Percentiles rank a stretch among this genome's conserved stretches.
These are phyloP conservation scores for Tangara arthus DNA, from an alignment of 2,797 vertebrate genomes.

Conservation along the genomic window DNA sequence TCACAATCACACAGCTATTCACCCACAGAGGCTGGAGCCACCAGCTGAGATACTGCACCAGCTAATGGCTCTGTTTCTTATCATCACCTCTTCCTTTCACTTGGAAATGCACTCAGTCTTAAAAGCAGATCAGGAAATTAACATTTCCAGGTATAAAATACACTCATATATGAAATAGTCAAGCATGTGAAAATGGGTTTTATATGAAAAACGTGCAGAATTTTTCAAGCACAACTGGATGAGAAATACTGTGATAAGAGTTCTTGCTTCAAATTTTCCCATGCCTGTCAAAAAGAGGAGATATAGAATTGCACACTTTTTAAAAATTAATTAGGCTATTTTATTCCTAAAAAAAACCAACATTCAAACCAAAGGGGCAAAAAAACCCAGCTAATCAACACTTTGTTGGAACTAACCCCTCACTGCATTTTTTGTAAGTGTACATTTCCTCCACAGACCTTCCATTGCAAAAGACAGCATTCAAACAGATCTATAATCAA, in stretches of 20 bases:
- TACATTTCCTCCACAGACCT: not conserved
- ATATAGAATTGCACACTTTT: not conserved
- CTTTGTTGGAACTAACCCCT: not conserved
- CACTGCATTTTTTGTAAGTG: not conserved
- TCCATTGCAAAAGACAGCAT: not conserved
- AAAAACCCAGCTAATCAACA: not conserved
- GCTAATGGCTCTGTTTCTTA: not conserved
- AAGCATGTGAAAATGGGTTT: not conserved
- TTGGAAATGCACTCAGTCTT: not conserved
- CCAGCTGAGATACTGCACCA: not conserved
- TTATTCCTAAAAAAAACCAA: not conserved
- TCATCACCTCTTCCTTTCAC: not conserved
- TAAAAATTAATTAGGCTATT: not conserved
- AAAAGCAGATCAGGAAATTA: slow-evolving; percentile 6
- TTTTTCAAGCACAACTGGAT: not conserved
- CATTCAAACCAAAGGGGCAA: not conserved
- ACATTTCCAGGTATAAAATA: not conserved
- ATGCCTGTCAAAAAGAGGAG: not conserved
- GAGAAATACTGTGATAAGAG: not conserved
- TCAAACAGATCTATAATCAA: not conserved
- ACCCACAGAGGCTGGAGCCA: not conserved
- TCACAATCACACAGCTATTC: not conserved
- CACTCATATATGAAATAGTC: not conserved
- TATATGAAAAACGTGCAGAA: not conserved
- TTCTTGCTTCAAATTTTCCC: not conserved